Base-by-base conservation (phyloP, 1,140 invertebrate species). In the Calliphora vicina region DNA sequence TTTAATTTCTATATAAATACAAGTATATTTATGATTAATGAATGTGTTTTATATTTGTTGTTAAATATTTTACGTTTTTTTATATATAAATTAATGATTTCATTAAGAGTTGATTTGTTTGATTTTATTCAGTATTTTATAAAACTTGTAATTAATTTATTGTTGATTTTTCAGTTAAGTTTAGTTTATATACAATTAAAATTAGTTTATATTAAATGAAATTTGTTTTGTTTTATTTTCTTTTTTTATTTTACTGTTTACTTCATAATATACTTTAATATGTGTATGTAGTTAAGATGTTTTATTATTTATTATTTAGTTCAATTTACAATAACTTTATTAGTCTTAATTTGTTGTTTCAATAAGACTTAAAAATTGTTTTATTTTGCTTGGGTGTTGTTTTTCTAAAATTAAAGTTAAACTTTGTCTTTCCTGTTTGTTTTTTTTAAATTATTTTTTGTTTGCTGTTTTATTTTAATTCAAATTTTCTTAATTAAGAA, bases 401-500 rank as follows among this genome's bases (percentile, higher is more conserved):
- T 78, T 43, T 43, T 45, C 42, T 17, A 43, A 25, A 43, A 45
- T 43, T 78, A 45, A 67, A 78, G 35, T 43, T 78, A 23, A 43
- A 45, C 35, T 78, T 43, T 78, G 74, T 78, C 74, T 78, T 78
- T 78, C 35, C 27, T 17, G 29, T 45, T 20, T 78, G 20, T 23
- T 45, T 13, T 26, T 73, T 73, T 35, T 2, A n/a, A 76, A 5
- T 20, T 20, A 35, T 76, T 42, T 76, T 35, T 17, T 76, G 4
- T 76, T 17, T 12, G 5, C 1, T 76, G 5, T 35, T 42, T 8
- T 6, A 20, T 78, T 10, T 78, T 43, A 23, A 78, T 8, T 20
- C n/a, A 20, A 43, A 20, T 15, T 76, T 25, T 29, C 72, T 35
- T 42, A 76, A 57, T n/a, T 15, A n/a, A n/a, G 23, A 67, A 67